Evolutionary conservation across 2,888 invertebrate genomes (phyloP), one percentile per base, ranked within the genome.

Genomic region (Ophion ellenae): DNA sequence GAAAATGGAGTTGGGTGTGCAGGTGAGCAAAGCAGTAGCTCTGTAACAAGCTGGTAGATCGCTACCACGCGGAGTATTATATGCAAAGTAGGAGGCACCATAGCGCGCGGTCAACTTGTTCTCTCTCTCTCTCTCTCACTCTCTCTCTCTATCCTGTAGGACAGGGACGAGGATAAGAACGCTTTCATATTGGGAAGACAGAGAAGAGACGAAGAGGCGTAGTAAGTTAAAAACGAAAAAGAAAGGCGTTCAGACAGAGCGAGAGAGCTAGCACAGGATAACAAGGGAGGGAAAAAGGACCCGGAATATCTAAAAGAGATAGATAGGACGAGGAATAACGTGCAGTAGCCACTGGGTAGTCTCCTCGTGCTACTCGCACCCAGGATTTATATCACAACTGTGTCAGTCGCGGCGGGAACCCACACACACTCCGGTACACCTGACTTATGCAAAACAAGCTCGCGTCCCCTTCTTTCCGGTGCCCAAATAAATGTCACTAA

Each of bases 371-470:
- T 90, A 84, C 89, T 90, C 88, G 89, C 88, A 88, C 83, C 81
- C 86, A 90, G 89, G 93, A 93, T 93, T 93, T 94, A 93, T 93
- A 92, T 91, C 91, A 89, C 90, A 89, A 90, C 76, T 85, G 69
- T 90, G 90, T 90, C 90, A 89, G 90, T 81, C 79, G 85, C 82
- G 89, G 90, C 91, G 90, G 90, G 64, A 71, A 71, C 87, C 88
- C 87, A 70, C 81, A 81, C 76, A 76, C 70, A 73, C 85, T 83
- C 90, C 88, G 89, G 87, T 90, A 91, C 91, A 90, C 90, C 91
- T 93, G 93, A 94, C 93, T 93, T 94, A 93, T 93, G 93, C 93
- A 93, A 93, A 93, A 91, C 90, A 91, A 91, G 85, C 90, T 90
- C 90, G 86, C 90, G 88, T 90, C 88, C 90, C 75, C 45, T 85